A percentile compares a stretch with the other conserved stretches of the same genome.
Conservation (phyloP, 2,113 vertebrate species). For the Thalassoma bifasciatum region DNA sequence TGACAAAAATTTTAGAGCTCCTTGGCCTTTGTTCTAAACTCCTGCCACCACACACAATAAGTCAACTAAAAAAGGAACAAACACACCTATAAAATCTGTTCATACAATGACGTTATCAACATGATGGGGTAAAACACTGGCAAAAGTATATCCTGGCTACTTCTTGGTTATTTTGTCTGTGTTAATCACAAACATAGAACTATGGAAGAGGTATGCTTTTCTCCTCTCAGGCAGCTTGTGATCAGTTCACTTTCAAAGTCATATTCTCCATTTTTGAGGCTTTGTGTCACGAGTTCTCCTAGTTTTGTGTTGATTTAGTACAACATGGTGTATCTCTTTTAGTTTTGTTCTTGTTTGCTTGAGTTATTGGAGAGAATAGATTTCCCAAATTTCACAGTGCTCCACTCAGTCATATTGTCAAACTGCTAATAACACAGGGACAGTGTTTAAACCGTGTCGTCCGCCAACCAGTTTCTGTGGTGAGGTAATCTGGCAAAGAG, state of each 20-base stretch:
- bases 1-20: too few species aligned
- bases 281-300: slow-evolving; percentile 18
- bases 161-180: not conserved
- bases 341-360: slow-evolving; percentile 11
- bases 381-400: not conserved
- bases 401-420: not conserved
- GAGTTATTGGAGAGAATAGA: not conserved
- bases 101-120: too few species aligned
- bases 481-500: slow-evolving; percentile 52
- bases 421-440: not conserved
- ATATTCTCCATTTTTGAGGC: not conserved
- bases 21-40: too few species aligned
- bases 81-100: too few species aligned
- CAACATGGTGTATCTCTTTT: not conserved
- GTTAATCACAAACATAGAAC: not conserved
- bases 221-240: not conserved
- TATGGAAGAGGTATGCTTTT: not conserved
- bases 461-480: slow-evolving; percentile 24
- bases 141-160: too few species aligned
- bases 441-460: slow-evolving; percentile 10
- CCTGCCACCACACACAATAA: too few species aligned
- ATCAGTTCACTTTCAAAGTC: not conserved
- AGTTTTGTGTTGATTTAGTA: not conserved
- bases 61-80: too few species aligned
- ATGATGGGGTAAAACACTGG: too few species aligned